Percentiles rank a stretch among this genome's conserved stretches.
phyloP scores from a whole-genome alignment of 2,113 vertebrate genomes.

The Gnathonemus echidnorhynchus region DNA sequence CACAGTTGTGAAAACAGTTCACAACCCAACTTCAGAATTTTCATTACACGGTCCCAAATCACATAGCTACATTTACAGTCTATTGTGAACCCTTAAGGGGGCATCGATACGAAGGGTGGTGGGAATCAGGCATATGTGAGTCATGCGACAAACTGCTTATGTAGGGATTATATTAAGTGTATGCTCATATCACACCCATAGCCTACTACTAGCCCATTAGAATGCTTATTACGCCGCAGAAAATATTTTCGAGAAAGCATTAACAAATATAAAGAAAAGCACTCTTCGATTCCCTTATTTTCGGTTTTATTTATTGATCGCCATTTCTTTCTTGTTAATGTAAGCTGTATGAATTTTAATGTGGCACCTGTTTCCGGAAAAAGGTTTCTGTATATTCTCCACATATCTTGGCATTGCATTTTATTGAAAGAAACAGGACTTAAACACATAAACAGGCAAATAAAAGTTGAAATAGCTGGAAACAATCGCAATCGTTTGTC shows the following conservation, averaged over 20 bases:
- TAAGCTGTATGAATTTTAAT: background rate
- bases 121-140: background rate
- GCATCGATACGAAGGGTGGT: background rate
- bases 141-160: constrained; percentile 12
- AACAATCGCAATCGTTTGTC: background rate
- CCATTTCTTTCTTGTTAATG: background rate
- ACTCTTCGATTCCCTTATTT: background rate
- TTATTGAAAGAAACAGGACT: background rate
- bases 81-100: background rate
- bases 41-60: background rate
- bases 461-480: background rate
- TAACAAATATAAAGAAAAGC: background rate
- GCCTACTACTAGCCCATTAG: background rate
- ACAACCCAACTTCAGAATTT: background rate
- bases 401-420: background rate
- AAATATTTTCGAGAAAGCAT: background rate
- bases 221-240: background rate
- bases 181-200: background rate
- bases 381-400: background rate
- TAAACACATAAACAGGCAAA: background rate
- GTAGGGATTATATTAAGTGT: background rate
- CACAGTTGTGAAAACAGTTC: background rate
- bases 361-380: background rate
- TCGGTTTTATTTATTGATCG: background rate
- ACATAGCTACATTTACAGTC: background rate